Evolutionary conservation across 2,888 invertebrate species (phyloP).

Genomic region (Patella caerulea): DNA sequence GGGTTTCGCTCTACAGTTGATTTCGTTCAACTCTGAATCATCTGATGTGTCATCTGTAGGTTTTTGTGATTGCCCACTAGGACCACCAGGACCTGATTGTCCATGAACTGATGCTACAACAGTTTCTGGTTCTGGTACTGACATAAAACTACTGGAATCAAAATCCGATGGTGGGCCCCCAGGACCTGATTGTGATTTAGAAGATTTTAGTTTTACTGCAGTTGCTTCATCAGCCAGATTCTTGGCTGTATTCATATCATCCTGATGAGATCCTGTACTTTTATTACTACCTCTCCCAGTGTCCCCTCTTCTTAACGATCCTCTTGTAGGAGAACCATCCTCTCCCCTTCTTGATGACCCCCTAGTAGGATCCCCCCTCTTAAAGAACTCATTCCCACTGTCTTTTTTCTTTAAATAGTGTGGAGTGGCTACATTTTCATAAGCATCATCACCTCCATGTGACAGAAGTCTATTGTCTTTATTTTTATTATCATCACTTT

Average conservation of each 20-base stretch:
- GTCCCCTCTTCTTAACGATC: neutral
- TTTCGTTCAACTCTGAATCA: slow-evolving; percentile 11
- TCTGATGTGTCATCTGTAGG: neutral
- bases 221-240: neutral
- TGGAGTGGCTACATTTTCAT: slow-evolving; percentile 18
- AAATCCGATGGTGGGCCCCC: neutral
- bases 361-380: too few relatives aligned
- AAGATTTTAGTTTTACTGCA: neutral
- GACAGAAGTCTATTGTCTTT: neutral
- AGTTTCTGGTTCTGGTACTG: neutral
- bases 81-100: too few relatives aligned
- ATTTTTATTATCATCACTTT: slow-evolving; percentile 22
- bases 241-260: neutral
- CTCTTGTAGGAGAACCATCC: neutral
- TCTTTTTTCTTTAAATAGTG: too few relatives aligned
- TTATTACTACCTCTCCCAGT: neutral
- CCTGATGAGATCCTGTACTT: neutral
- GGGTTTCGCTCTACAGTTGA: slow-evolving; percentile 28
- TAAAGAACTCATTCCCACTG: too few relatives aligned
- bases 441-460: slow-evolving; percentile 32
- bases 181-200: neutral
- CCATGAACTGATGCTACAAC: too few relatives aligned
- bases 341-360: neutral
- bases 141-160: neutral
- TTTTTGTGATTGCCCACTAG: too few relatives aligned